Percentiles rank a stretch among this genome's conserved stretches.
phyloP scores from a whole-genome alignment of 1,140 invertebrate species.

The Macrosteles quadrilineatus region DNA sequence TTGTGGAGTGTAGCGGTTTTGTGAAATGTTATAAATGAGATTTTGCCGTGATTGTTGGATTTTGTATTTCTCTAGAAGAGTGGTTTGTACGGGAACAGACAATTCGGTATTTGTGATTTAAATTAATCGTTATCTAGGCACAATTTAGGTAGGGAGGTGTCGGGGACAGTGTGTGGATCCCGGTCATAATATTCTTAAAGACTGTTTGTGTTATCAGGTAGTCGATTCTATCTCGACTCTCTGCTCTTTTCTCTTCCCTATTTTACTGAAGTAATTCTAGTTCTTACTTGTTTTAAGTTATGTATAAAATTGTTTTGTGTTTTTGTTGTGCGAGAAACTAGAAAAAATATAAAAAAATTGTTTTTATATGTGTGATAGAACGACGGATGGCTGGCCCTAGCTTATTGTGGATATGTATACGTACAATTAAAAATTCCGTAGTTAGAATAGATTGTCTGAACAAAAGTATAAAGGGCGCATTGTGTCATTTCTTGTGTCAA shows the following conservation, averaged over 20 bases:
- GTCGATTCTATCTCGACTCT: slow-evolving; percentile 10
- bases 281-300: slow-evolving; percentile 31
- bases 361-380: slow-evolving; percentile 35
- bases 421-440: slow-evolving; percentile 38
- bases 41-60: slow-evolving; percentile 1
- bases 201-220: slow-evolving; percentile 28
- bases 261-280: slow-evolving; percentile 25
- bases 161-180: background rate
- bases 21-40: slow-evolving; percentile 2
- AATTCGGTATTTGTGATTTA: slow-evolving; percentile 3
- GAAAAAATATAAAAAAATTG: slow-evolving; percentile 29
- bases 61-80: background rate
- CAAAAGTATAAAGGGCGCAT: slow-evolving; percentile 28
- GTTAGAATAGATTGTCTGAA: slow-evolving; percentile 34
- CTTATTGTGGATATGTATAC: slow-evolving; percentile 37
- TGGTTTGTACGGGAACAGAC: too few species aligned
- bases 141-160: background rate
- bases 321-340: slow-evolving; percentile 30
- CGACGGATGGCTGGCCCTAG: slow-evolving; percentile 20
- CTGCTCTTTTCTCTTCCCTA: slow-evolving; percentile 24
- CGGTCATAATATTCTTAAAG: background rate
- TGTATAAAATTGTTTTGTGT: slow-evolving; percentile 31
- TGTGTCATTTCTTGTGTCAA: slow-evolving; percentile 22
- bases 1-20: slow-evolving; percentile 1
- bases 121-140: slow-evolving; percentile 16